Percentiles rank a stretch among this genome's conserved stretches.
phyloP scores from a whole-genome alignment of 2,797 vertebrate genomes.

The Enteromius treurensis region DNA sequence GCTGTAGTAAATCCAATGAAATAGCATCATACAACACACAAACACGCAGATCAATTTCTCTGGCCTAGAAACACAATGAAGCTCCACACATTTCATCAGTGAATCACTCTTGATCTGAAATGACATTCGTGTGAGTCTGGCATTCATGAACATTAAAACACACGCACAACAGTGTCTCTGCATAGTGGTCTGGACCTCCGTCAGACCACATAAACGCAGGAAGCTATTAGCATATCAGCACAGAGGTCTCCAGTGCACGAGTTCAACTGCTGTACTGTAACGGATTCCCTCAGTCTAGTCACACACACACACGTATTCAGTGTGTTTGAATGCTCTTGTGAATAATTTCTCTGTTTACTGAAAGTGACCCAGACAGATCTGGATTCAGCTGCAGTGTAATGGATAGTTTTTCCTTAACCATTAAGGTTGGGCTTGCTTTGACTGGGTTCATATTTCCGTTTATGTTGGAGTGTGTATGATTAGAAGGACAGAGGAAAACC shows the following conservation, averaged over 20 bases:
- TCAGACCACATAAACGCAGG: constrained; percentile 52
- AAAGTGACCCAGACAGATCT: neutral
- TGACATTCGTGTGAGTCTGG: constrained; percentile 36
- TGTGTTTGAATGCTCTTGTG: neutral
- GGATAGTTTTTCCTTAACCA: neutral
- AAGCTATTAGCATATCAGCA: constrained; percentile 56
- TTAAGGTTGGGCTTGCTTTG: constrained; percentile 1
- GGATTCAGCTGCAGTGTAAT: constrained; percentile 12
- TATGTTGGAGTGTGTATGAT: neutral
- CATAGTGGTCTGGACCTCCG: constrained; percentile 34
- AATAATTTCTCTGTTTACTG: constrained; percentile 30
- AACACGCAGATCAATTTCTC: constrained; percentile 6
- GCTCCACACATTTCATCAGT: constrained; percentile 13
- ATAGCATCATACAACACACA: constrained; percentile 1
- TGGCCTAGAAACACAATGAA: constrained; percentile 40
- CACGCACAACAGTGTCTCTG: constrained; percentile 29
- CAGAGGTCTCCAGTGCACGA: constrained; percentile 38
- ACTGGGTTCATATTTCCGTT: neutral
- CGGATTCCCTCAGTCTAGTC: constrained; percentile 12
- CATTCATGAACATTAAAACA: constrained; percentile 40
- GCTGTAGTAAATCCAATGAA: neutral
- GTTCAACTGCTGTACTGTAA: constrained; percentile 39
- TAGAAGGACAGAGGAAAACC: neutral
- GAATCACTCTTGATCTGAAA: constrained; percentile 24
- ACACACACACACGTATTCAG: neutral